Conservation (phyloP, 2,113 vertebrate species). For the Oenanthe melanoleuca region DNA sequence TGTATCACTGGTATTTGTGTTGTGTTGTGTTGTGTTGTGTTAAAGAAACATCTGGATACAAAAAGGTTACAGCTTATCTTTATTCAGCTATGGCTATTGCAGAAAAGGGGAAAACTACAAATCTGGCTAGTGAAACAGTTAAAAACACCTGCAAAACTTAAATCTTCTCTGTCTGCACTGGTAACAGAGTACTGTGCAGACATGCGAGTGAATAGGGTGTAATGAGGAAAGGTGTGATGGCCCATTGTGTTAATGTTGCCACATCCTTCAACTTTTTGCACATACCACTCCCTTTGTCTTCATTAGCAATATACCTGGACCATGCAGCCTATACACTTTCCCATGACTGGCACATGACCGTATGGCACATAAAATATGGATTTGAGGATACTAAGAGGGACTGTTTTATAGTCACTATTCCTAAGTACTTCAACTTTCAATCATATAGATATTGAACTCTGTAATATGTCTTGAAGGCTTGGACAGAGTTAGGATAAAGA, state of each 20-base stretch:
- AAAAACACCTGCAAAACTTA: neutral
- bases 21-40: neutral
- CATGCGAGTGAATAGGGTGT: neutral
- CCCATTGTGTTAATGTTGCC: neutral
- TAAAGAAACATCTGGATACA: neutral
- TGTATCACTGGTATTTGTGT: neutral
- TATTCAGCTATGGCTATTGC: neutral
- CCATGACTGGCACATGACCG: fast-evolving
- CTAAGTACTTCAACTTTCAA: neutral
- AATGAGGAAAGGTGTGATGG: neutral
- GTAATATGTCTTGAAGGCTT: neutral
- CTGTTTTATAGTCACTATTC: neutral
- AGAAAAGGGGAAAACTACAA: neutral
- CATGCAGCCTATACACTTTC: neutral
- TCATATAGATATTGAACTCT: neutral
- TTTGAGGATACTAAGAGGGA: neutral
- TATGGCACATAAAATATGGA: neutral
- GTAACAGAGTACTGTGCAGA: neutral
- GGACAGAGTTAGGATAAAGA: neutral
- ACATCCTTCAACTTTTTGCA: neutral
- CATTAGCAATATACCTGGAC: neutral
- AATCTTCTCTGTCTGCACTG: neutral
- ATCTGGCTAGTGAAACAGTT: neutral
- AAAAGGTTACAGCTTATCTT: neutral
- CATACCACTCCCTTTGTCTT: neutral